Evolutionary conservation across 2,888 invertebrate genomes (phyloP).

Genomic region (Drosophila ezoana): DNA sequence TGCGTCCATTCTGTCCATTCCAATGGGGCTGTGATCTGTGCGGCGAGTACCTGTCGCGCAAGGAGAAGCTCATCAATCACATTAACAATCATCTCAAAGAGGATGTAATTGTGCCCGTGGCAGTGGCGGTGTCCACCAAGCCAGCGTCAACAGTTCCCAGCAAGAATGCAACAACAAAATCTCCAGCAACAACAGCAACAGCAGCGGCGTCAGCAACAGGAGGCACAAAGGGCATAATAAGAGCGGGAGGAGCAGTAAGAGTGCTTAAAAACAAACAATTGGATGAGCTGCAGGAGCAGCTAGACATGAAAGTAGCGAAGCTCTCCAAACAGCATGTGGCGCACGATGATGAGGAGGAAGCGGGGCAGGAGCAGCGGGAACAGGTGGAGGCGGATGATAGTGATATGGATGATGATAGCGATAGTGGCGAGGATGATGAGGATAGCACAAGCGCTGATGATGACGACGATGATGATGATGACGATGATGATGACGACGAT

Average conservation of each 20-base stretch:
- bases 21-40: slow-evolving; percentile 85
- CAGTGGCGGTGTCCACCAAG: slow-evolving; percentile 6
- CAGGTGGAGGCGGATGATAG: slow-evolving; percentile 48
- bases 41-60: slow-evolving; percentile 84
- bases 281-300: slow-evolving; percentile 1
- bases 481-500: slow-evolving; percentile 53
- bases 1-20: slow-evolving; percentile 83
- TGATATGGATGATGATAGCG: slow-evolving; percentile 63
- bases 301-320: not conserved
- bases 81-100: slow-evolving; percentile 84
- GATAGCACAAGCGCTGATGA: slow-evolving; percentile 33
- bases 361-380: slow-evolving; percentile 1
- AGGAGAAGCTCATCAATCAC: slow-evolving; percentile 84
- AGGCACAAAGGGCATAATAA: slow-evolving; percentile 11
- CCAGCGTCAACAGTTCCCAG: not conserved
- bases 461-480: slow-evolving; percentile 48
- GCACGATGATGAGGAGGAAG: not conserved
- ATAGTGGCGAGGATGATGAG: slow-evolving; percentile 49
- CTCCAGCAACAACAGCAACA: slow-evolving; percentile 10
- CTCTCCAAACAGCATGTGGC: not conserved
- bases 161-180: slow-evolving; percentile 7
- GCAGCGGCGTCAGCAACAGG: slow-evolving; percentile 14
- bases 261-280: slow-evolving; percentile 10
- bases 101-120: slow-evolving; percentile 75
- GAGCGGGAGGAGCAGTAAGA: slow-evolving; percentile 15